Evolutionary conservation across 2,888 invertebrate genomes (phyloP), one percentile per base, ranked within the genome.

Genomic region (Anthophora plumipes): DNA sequence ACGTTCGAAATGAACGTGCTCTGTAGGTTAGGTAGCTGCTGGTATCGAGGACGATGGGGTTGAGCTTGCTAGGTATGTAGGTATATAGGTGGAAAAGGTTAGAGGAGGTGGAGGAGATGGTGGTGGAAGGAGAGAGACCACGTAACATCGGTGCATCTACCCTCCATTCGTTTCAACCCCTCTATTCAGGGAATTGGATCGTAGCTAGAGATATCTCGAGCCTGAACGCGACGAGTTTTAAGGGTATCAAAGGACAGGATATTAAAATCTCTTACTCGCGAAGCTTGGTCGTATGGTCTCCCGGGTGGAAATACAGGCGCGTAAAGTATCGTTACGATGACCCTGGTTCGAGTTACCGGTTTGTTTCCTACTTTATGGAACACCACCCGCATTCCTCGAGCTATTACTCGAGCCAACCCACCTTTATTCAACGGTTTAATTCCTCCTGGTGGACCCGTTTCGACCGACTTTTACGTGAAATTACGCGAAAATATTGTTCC

Each of bases 191-290:
- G 86, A 87, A 86, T 88, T 82, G 87, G 80, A 88, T 88, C 80
- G 75, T 69, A 77, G 31, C 69, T 82, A 69, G 54, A 78, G 83
- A 87, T 86, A 86, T 68, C 76, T 67, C 50, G 71, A 61, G 67
- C 63, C 70, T 63, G 84, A 84, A 61, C 76, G 79, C 82, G 79
- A 68, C 72, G 83, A 87, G 85, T 88, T 88, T 86, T 83, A 83
- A 88, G 64, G 71, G 80, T 78, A 86, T 85, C 85, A 87, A 87
- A 86, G 86, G 78, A 81, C 87, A 84, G 88, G 86, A 87, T 87
- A 88, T 88, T 88, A 87, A 88, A 88, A 86, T 87, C 87, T 85
- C 80, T 79, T 70, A 70, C 52, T 55, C 67, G 72, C 64, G 71
- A 59, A 76, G 46, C 41, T 60, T 54, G 37, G 70, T 17, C 50